Base-by-base conservation (phyloP, 2,888 invertebrate species). In the Platerodrilus igneus region DNA sequence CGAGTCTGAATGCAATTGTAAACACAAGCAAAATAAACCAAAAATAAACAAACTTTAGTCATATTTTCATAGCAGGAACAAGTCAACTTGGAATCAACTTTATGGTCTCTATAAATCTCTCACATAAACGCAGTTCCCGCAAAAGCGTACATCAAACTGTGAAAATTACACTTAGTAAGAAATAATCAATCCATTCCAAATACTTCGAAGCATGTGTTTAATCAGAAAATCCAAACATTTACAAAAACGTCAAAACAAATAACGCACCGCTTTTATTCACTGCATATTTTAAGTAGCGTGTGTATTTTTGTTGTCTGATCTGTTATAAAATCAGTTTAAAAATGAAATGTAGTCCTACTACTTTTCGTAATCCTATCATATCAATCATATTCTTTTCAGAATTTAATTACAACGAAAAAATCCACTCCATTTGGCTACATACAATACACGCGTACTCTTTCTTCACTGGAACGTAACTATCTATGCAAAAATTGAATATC, bases 221-320 rank as follows among this genome's bases (percentile, higher is more conserved):
- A 63, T 64, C 64, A 62, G 53, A 53, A 56, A 57, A 64, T 63
- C 62, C 61, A 63, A 64, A 64, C 63, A 64, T 64, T 64, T 63
- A 59, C 45, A 40, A 47, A 54, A 61, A 63, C 63, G 64, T 65
- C 65, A 65, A 62, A 65, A 65, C 62, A 65, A 57, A 59, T 56
- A 57, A 50, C 44, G 44, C 45, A 47, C 48, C 51, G 52, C 54
- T 54, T 55, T 56, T 59, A 56, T 56, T 54, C 55, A 53, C 45
- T 40, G 53, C 51, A 52, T 56, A 53, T 55, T 53, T 55, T 55
- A 51, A 52, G 46, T 46, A 46, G 46, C 28, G 36, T 40, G 46
- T 46, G 39, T 46, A 46, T 46, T 46, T 46, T 42, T 23, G 37
- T 40, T 45, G 45, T 45, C 41, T 38, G 37, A 28, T 37, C 38